phyloP scores from a whole-genome alignment of 2,797 vertebrate species.

The Petrocephalus schoutedeni region DNA sequence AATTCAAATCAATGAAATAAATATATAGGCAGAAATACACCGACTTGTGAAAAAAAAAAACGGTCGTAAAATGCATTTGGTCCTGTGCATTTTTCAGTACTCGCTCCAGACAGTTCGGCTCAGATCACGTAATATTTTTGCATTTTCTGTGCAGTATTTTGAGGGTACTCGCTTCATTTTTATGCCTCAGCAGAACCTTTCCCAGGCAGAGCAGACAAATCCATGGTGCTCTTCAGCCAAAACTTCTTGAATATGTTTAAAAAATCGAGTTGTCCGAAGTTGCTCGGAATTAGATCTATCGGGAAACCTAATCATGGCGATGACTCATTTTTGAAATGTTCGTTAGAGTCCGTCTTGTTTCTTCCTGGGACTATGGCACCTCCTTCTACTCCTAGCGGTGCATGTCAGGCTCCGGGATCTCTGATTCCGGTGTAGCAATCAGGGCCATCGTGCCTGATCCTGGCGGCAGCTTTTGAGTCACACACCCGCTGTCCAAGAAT shows the following conservation, averaged over 20 bases:
- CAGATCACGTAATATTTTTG: background rate
- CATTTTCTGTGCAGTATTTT: background rate
- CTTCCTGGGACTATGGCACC: background rate
- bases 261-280: background rate
- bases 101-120: background rate
- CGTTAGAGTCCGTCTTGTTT: background rate
- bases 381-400: background rate
- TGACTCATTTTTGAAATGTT: background rate
- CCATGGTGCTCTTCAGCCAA: background rate
- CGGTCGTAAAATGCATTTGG: background rate
- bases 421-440: background rate
- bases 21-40: background rate
- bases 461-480: background rate
- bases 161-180: background rate
- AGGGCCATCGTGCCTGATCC: background rate
- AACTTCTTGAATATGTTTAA: background rate
- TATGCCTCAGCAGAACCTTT: background rate
- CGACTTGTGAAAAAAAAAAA: background rate
- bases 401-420: background rate
- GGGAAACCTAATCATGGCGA: background rate
- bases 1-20: slow-evolving; percentile 1
- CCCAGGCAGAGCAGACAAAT: background rate
- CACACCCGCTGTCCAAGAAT: slow-evolving; percentile 12
- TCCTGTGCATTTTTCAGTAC: background rate
- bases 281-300: background rate